Conservation (phyloP, 2,797 vertebrate species). For the Meda fulgida region DNA sequence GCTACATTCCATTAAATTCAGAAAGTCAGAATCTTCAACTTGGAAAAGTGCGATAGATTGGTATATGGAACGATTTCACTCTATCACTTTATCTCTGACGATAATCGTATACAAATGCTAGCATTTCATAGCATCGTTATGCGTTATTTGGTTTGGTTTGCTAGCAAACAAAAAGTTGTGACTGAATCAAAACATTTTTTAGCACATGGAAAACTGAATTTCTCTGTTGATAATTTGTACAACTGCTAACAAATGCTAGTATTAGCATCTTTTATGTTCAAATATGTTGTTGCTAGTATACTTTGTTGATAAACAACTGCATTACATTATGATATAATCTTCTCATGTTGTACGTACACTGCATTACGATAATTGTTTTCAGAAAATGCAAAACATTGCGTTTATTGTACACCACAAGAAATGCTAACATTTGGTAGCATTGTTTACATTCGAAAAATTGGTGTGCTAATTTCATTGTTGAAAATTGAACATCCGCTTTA, state of each 20-base stretch:
- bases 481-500: too few relatives aligned
- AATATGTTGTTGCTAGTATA: neutral
- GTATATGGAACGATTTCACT: neutral
- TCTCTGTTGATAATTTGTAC: neutral
- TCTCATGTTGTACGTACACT: too few relatives aligned
- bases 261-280: neutral
- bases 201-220: neutral
- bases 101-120: neutral
- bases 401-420: too few relatives aligned
- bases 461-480: too few relatives aligned
- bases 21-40: neutral
- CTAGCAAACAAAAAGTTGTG: neutral
- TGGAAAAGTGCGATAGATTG: neutral
- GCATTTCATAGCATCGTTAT: neutral
- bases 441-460: too few relatives aligned
- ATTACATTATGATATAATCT: too few relatives aligned
- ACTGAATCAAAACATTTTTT: neutral
- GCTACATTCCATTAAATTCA: conserved; percentile 6
- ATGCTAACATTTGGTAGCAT: too few relatives aligned
- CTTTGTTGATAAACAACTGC: neutral
- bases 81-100: neutral
- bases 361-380: too few relatives aligned
- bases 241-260: neutral
- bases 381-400: too few relatives aligned
- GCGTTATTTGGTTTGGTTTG: neutral